Evolutionary conservation across 2,797 vertebrate genomes (phyloP), one percentile per base, ranked within the genome.

Genomic region (Rhinogobio ventralis): DNA sequence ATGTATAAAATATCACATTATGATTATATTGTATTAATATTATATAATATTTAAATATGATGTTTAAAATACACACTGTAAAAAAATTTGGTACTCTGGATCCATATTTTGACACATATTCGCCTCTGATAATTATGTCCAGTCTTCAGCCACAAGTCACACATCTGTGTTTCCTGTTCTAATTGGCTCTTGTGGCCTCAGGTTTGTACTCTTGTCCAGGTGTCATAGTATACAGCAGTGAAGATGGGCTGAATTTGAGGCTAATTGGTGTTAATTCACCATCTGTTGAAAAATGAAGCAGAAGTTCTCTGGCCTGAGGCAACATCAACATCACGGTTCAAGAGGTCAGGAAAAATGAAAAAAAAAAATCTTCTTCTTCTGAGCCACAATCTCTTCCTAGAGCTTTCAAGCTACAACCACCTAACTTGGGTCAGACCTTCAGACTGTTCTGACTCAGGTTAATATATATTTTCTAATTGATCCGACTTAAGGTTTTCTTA

Each of bases 261-360:
- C 88, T 87, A 89, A 89, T 87, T 87, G 86, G 71, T 87, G 86
- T 87, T 89, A 89, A 86, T 81, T 86, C 57, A 53, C 85, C 86
- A 89, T 86, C 86, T 89, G 88, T 85, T 87, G 82, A 80, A 68
- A 60, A 77, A 72, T 33, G 84, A 76, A 81, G 85, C 88, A 87
- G 84, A 83, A 69, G 62, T 68, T 82, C 72, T 66, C 42, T 49
- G 53, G 36, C 36, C 51, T 36, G 66, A 69, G 64, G 53, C 53
- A 84, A 71, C 53, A 25, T 81, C 53, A 71, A 62, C 60, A 71
- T 81, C 57, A 28, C 5, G 42, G 57, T 66, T 68, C 76, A 51
- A 46, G 49, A 55, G 74, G 71, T 36, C 25, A 45, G n/a, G 15
- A 60, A 55, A 53, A 53, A 53, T 19, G 2, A 2, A 7, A 42